Evolutionary conservation across 2,888 invertebrate species (phyloP), one percentile per base, ranked within the genome.

Genomic region (Tetropium fuscum): DNA sequence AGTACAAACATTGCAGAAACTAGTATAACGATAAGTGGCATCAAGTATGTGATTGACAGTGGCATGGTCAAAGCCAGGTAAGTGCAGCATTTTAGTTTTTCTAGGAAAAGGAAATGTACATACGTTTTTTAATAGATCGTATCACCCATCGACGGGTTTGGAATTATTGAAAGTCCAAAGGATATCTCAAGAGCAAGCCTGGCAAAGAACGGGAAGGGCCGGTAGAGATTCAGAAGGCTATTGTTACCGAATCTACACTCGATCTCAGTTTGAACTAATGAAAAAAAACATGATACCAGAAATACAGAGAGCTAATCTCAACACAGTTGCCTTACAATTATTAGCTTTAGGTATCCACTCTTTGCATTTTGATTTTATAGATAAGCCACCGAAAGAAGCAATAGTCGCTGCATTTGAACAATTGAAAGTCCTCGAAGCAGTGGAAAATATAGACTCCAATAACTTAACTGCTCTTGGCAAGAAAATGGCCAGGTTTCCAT

Each of bases 1-100:
- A 91, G 97, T 3, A 99, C 99, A 20, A 99, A 99, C 80, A 94
- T 99, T 65, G 98, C 99, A 0, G 99, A 99, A 84, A 96, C 98
- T 0, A 98, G 98, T 1, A 88, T 99, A 19, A 99, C 98, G 0
- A 98, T 99, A 70, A 92, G 92, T 54, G 93, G 94, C 49, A 92
- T 98, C 68, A 91, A 92, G 73, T 93, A 89, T 83, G 95, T 98
- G 6, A 90, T 98, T 56, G 98, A 98, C 77, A 89, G 93, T 55
- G 97, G 98, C 0, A 91, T 92, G 80, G 96, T 97, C 0, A 98
- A 98, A 84, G 89, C 90, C 66, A 91, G 92, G 88, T 91, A 81
- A 75, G 79, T 68, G 43, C n/a, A n/a, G n/a, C n/a, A n/a, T n/a
- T n/a, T n/a, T n/a, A n/a, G n/a, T n/a, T n/a, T n/a, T n/a, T n/a